Evolutionary conservation across 2,113 vertebrate species (phyloP).

Genomic region (Halcyon senegalensis): DNA sequence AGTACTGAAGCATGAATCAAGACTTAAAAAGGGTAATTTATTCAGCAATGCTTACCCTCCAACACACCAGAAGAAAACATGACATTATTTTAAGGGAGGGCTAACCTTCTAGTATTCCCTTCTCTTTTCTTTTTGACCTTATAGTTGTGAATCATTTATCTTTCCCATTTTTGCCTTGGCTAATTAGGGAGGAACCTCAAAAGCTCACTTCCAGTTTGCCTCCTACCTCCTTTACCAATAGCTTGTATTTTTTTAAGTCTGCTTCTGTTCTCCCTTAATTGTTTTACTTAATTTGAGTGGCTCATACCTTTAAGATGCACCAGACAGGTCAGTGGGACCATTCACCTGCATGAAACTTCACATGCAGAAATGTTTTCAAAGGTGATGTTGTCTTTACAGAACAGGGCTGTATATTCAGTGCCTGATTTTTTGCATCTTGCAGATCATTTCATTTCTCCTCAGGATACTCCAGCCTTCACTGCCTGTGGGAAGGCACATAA

Average conservation of each 20-base stretch:
- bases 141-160: background rate
- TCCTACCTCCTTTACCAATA: background rate
- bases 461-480: background rate
- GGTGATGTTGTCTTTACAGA: background rate
- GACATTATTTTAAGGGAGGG: background rate
- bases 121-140: background rate
- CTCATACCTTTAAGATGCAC: background rate
- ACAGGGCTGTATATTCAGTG: background rate
- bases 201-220: background rate
- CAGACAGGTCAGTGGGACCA: background rate
- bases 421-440: background rate
- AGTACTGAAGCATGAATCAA: background rate
- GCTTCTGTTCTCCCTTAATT: background rate
- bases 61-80: background rate
- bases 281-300: background rate
- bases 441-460: background rate
- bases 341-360: background rate
- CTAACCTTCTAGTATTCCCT: background rate
- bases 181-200: background rate
- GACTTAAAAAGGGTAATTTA: slow-evolving; percentile 17
- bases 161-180: background rate
- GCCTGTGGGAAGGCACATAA: background rate
- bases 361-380: background rate
- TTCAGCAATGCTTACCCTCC: slow-evolving; percentile 13
- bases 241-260: background rate